phyloP scores from a whole-genome alignment of 2,888 invertebrate species.

The Brenthis ino region DNA sequence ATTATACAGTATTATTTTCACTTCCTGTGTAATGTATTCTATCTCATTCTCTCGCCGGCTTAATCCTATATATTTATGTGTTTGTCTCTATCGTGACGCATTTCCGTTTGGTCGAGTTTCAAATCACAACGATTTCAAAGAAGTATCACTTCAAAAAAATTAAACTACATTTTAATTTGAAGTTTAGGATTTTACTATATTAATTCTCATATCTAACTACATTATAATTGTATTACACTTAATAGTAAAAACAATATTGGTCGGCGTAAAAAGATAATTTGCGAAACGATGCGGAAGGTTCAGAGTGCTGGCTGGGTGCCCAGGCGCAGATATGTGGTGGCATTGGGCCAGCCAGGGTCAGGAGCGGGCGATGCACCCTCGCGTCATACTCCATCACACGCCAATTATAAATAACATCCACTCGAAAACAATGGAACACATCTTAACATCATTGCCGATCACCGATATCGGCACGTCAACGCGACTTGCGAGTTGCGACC shows the following conservation, averaged over 20 bases:
- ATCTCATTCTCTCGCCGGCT: too few relatives aligned
- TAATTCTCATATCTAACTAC: too few relatives aligned
- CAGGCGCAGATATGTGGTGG: constrained; percentile 67
- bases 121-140: too few relatives aligned
- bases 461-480: constrained; percentile 19
- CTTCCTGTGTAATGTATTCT: too few relatives aligned
- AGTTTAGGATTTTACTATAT: too few relatives aligned
- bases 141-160: too few relatives aligned
- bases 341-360: constrained; percentile 82
- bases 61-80: too few relatives aligned
- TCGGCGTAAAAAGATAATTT: constrained; percentile 61
- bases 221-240: too few relatives aligned
- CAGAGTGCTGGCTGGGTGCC: constrained; percentile 67
- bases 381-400: constrained; percentile 51
- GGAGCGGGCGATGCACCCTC: constrained; percentile 77
- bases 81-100: too few relatives aligned
- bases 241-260: constrained; percentile 30
- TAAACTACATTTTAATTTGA: too few relatives aligned
- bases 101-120: too few relatives aligned
- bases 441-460: constrained; percentile 31
- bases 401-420: constrained; percentile 43
- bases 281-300: constrained; percentile 75
- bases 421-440: constrained; percentile 37
- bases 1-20: too few relatives aligned
- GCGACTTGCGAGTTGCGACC: background rate